These are phyloP conservation scores for Synanthedon andrenaeformis DNA, from an alignment of 2,888 invertebrate genomes.

Conservation along the genomic window DNA sequence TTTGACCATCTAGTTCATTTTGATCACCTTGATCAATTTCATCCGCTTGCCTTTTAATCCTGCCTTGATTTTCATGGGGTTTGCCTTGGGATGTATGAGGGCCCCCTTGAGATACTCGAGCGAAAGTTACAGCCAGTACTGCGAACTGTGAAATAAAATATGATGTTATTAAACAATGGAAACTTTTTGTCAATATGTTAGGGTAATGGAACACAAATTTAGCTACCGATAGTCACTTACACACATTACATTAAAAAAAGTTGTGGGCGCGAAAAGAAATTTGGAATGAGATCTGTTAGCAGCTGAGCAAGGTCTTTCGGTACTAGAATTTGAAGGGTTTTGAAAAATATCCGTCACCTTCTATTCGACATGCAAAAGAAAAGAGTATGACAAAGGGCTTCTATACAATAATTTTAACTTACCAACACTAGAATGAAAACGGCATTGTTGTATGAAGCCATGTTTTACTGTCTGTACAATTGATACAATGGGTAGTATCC, in stretches of 20 bases:
- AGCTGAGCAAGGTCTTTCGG: no score
- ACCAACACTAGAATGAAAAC: constrained; percentile 14
- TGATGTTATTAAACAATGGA: no score
- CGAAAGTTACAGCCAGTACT: constrained; percentile 7
- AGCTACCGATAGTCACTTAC: no score
- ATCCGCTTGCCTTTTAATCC: constrained; percentile 12
- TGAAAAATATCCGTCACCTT: no score
- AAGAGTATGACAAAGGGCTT: no score
- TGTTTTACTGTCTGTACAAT: constrained; percentile 18
- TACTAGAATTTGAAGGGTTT: no score
- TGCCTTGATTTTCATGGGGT: constrained; percentile 12
- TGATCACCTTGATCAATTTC: neutral
- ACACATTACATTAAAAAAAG: no score
- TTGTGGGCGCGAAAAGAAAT: no score
- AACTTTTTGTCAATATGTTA: no score
- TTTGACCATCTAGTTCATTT: constrained; percentile 1
- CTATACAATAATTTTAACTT: constrained; percentile 5
- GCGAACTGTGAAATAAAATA: constrained; percentile 11
- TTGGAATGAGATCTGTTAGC: no score
- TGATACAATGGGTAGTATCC: constrained; percentile 8
- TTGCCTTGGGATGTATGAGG: constrained; percentile 6
- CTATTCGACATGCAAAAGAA: no score
- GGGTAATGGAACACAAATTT: no score
- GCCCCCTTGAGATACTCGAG: constrained; percentile 14
- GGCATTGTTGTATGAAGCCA: constrained; percentile 14